A percentile compares a stretch with the other conserved stretches of the same genome.
These are phyloP conservation scores for Thunnus thynnus DNA, from an alignment of 2,113 vertebrate species.

Conservation along the genomic window DNA sequence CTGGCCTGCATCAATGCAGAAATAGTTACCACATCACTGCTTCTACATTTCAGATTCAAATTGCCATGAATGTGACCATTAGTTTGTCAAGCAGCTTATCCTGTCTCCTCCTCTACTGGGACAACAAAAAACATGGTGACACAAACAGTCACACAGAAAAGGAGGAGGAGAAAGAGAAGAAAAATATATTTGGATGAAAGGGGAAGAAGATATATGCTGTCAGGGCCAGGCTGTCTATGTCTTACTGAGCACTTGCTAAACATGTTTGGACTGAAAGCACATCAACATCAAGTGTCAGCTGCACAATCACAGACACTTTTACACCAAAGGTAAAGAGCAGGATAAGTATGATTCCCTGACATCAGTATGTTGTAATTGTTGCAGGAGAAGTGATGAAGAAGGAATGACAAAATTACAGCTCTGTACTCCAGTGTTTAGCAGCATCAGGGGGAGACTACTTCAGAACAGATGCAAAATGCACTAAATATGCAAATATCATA, in stretches of 20 bases:
- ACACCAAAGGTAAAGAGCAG: too few species aligned
- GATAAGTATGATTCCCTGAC: neutral
- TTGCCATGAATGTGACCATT: conserved; percentile 5
- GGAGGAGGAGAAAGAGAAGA: neutral
- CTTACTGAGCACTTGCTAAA: neutral
- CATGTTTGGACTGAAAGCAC: neutral
- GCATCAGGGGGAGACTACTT: neutral
- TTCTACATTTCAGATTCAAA: conserved; percentile 17
- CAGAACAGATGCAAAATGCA: conserved; percentile 17
- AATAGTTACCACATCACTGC: neutral
- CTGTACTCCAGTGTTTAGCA: neutral
- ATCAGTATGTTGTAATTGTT: neutral
- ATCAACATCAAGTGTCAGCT: conserved; percentile 7
- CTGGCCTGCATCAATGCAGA: conserved; percentile 1
- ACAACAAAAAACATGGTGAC: conserved; percentile 25
- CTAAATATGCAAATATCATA: conserved; percentile 12
- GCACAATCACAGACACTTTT: neutral
- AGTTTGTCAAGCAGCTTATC: conserved; percentile 10
- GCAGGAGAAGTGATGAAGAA: neutral
- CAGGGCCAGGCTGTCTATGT: neutral
- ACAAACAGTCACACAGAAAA: conserved; percentile 14
- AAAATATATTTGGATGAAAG: too few species aligned
- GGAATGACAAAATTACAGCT: neutral
- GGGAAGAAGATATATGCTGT: neutral
- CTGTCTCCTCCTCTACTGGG: neutral